Conservation (phyloP, 2,113 vertebrate species). For the Sakesphorus luctuosus region DNA sequence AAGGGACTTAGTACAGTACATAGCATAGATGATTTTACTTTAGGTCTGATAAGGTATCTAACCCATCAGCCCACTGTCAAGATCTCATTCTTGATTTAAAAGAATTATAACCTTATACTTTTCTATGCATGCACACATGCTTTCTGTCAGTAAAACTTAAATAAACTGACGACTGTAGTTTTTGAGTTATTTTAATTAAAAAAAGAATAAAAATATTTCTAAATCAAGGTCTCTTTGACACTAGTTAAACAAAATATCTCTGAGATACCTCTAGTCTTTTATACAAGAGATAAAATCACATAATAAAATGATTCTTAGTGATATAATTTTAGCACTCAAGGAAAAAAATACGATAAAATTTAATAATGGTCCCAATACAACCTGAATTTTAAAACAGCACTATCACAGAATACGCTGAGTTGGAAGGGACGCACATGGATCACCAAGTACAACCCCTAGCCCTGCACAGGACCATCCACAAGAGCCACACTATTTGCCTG, state of each 20-base stretch:
- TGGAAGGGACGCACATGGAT: too few species aligned
- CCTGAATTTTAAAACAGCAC: too few species aligned
- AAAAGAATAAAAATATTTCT: background rate
- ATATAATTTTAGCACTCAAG: background rate
- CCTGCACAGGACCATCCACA: too few species aligned
- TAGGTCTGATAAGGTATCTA: background rate
- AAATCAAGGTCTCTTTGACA: background rate
- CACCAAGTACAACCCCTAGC: too few species aligned
- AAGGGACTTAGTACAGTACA: background rate
- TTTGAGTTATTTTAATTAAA: background rate
- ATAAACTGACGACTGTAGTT: background rate
- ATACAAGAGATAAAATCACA: background rate
- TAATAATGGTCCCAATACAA: too few species aligned
- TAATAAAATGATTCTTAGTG: background rate
- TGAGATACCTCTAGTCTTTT: background rate
- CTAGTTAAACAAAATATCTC: background rate
- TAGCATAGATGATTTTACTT: background rate
- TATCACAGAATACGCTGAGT: too few species aligned
- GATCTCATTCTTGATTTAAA: background rate
- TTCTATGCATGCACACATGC: background rate
- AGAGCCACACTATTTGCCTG: too few species aligned
- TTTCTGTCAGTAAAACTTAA: background rate
- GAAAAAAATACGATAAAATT: background rate
- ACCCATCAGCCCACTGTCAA: background rate
- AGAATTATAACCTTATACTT: background rate